phyloP scores from a whole-genome alignment of 2,113 vertebrate genomes.

The Athene noctua region DNA sequence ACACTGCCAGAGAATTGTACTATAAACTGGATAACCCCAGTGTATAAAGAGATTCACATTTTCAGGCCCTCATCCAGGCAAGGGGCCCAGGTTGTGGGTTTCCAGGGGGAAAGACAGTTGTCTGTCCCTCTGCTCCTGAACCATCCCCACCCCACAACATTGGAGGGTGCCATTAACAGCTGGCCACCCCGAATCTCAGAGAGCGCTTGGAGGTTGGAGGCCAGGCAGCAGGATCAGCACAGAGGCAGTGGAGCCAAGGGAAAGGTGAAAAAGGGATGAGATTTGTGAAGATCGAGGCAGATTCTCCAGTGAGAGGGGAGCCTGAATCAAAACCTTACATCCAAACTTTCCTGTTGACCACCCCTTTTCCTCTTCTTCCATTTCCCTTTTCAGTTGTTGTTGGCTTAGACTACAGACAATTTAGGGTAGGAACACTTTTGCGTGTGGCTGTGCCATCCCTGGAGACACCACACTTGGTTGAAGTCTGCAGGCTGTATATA shows the following conservation, averaged over 20 bases:
- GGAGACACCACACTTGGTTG: constrained; percentile 57
- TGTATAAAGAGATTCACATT: constrained; percentile 50
- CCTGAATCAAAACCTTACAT: constrained; percentile 27
- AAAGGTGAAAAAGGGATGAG: constrained; percentile 11
- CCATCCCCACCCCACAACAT: accelerated
- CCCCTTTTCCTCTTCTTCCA: constrained; percentile 48
- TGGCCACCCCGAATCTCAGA: neutral
- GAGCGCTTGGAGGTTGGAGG: neutral
- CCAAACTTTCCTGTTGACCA: constrained; percentile 28
- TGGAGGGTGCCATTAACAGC: neutral
- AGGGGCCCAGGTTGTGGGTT: constrained; percentile 37
- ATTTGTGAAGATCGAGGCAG: neutral
- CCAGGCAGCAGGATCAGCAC: neutral
- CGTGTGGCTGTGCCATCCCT: constrained; percentile 61
- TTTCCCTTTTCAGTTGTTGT: constrained; percentile 60
- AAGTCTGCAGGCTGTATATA: constrained; percentile 58
- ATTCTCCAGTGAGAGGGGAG: neutral
- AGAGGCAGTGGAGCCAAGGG: neutral
- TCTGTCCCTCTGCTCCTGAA: neutral
- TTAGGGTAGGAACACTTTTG: constrained; percentile 55
- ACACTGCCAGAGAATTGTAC: neutral
- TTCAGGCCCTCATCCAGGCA: constrained; percentile 49
- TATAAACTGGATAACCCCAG: constrained; percentile 28
- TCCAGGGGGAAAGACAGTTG: neutral
- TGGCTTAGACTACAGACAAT: constrained; percentile 59